Evolutionary conservation across 2,888 invertebrate genomes (phyloP).

Genomic region (Gasteruption jaculator): DNA sequence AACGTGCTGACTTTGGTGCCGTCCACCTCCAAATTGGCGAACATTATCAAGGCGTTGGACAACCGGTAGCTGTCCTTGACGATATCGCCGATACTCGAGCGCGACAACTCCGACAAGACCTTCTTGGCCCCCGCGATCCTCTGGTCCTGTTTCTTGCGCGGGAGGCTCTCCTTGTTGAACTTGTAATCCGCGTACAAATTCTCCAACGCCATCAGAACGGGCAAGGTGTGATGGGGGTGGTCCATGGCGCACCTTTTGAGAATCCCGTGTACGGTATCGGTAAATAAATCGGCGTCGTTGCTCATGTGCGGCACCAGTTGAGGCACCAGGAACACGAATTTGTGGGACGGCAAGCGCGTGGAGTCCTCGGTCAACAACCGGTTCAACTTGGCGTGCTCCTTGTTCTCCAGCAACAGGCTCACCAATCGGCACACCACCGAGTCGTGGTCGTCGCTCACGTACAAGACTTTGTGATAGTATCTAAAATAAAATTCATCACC

Average conservation of each 20-base stretch:
- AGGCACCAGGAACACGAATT: constrained; percentile 76
- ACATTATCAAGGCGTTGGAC: constrained; percentile 58
- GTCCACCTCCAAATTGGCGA: constrained; percentile 51
- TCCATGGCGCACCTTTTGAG: constrained; percentile 67
- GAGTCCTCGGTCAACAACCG: constrained; percentile 51
- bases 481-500: constrained; percentile 53
- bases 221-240: constrained; percentile 85
- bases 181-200: constrained; percentile 61
- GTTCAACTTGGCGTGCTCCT: constrained; percentile 51
- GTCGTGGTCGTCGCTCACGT: constrained; percentile 60
- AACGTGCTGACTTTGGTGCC: constrained; percentile 14
- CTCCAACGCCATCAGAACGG: constrained; percentile 70
- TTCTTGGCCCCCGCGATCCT: constrained; percentile 56
- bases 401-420: constrained; percentile 80
- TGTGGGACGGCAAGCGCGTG: constrained; percentile 66
- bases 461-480: constrained; percentile 62
- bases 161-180: constrained; percentile 21
- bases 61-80: constrained; percentile 62
- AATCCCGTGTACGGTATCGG: constrained; percentile 55
- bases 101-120: constrained; percentile 53
- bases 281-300: constrained; percentile 54
- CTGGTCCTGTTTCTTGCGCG: constrained; percentile 9
- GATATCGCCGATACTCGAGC: constrained; percentile 46
- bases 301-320: constrained; percentile 78
- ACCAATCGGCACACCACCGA: constrained; percentile 74